These are phyloP conservation scores for Ips nitidus DNA, from an alignment of 1,140 invertebrate species.

Conservation along the genomic window DNA sequence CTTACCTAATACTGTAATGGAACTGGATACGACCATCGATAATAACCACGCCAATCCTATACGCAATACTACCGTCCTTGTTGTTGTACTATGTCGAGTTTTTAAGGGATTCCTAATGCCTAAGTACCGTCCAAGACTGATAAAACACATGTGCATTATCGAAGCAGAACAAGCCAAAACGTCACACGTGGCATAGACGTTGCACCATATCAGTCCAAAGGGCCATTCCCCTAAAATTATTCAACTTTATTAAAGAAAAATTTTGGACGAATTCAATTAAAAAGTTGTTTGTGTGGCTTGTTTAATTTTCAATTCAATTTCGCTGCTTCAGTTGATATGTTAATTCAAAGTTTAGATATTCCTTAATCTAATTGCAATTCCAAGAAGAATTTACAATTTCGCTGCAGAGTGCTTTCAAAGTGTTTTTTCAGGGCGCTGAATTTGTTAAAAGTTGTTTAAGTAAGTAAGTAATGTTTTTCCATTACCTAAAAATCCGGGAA, in stretches of 20 bases:
- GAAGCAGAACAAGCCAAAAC: constrained; percentile 92
- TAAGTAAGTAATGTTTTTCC: neutral
- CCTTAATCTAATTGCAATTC: too few species aligned
- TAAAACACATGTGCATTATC: constrained; percentile 98
- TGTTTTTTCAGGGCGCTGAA: too few species aligned
- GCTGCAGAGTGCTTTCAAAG: too few species aligned
- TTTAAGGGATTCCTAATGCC: constrained; percentile 88
- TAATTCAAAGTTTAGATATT: neutral
- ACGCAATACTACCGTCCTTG: constrained; percentile 76
- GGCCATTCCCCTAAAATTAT: constrained; percentile 84
- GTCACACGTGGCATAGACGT: constrained; percentile 91
- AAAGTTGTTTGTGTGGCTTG: neutral
- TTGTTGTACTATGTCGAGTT: constrained; percentile 74
- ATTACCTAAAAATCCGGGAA: constrained; percentile 76
- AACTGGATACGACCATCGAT: constrained; percentile 83
- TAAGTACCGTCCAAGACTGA: constrained; percentile 88
- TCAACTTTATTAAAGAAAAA: constrained; percentile 27
- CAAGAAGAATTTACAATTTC: too few species aligned
- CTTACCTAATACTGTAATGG: constrained; percentile 83
- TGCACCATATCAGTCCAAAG: constrained; percentile 83
- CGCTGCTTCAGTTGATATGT: neutral
- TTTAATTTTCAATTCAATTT: neutral
- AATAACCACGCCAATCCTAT: constrained; percentile 84
- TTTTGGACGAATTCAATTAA: neutral
- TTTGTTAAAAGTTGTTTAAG: too few species aligned